Evolutionary conservation across 2,113 vertebrate genomes (phyloP).

Genomic region (Fregetta grallaria): DNA sequence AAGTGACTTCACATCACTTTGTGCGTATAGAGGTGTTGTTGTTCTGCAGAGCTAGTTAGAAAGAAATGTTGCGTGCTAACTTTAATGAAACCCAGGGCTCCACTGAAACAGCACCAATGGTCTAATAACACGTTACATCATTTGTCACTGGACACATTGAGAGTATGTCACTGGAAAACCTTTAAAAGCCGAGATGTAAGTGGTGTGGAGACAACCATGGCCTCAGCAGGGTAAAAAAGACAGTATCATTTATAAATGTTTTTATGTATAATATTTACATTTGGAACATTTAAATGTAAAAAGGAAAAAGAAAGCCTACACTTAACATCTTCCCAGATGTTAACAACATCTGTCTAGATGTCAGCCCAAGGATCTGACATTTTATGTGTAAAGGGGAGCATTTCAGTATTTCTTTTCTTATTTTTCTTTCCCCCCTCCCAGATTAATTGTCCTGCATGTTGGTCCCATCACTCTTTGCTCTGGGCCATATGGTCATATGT

Average conservation of each 20-base stretch:
- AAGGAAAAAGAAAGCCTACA: constrained; percentile 51
- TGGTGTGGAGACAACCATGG: constrained; percentile 45
- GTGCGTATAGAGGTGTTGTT: background rate
- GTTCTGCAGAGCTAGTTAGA: background rate
- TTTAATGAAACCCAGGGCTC: constrained; percentile 26
- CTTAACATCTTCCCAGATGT: constrained; percentile 67
- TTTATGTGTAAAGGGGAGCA: background rate
- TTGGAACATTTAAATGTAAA: constrained; percentile 50
- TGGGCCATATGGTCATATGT: constrained; percentile 72
- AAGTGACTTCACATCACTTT: background rate
- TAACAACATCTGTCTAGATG: constrained; percentile 58
- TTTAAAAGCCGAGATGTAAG: constrained; percentile 49
- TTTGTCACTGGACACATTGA: constrained; percentile 64
- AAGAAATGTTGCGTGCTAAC: background rate
- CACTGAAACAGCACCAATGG: constrained; percentile 19
- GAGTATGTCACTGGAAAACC: constrained; percentile 56
- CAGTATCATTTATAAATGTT: constrained; percentile 64
- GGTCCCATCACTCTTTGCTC: constrained; percentile 72
- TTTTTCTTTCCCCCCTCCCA: background rate
- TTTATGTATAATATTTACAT: constrained; percentile 74
- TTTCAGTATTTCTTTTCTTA: constrained; percentile 13
- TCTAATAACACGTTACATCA: constrained; percentile 58
- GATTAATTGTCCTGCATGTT: constrained; percentile 52
- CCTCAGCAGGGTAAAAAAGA: constrained; percentile 43
- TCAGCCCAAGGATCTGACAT: constrained; percentile 7